Conservation (phyloP, 2,113 vertebrate genomes). For the Phylloscopus trochilus region DNA sequence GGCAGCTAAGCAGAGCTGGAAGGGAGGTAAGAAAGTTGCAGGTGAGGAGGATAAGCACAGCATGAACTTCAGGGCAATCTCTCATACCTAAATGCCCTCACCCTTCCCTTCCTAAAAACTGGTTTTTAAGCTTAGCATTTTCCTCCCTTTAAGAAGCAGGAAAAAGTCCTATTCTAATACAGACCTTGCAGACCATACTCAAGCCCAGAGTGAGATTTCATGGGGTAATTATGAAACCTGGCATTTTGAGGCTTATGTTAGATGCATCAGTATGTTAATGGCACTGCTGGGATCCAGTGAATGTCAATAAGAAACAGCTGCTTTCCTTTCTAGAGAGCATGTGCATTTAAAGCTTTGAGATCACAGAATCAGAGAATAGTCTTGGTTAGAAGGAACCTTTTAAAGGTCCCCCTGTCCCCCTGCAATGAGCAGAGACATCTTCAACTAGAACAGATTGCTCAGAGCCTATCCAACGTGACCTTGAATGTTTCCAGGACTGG, state of each 20-base stretch:
- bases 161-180: neutral
- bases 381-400: neutral
- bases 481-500: neutral
- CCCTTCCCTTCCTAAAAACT: neutral
- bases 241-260: conserved; percentile 32
- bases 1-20: neutral
- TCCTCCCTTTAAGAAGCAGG: neutral
- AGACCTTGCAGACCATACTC: neutral
- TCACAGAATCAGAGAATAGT: neutral
- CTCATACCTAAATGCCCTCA: neutral
- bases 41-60: neutral
- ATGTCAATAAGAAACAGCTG: conserved; percentile 40
- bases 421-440: neutral
- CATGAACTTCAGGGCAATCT: neutral
- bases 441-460: neutral
- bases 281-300: conserved; percentile 29
- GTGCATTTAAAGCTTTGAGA: neutral
- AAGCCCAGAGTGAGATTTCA: conserved; percentile 29
- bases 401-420: neutral
- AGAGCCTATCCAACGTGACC: neutral
- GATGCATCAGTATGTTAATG: conserved; percentile 31
- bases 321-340: neutral
- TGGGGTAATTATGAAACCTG: conserved; percentile 19
- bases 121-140: neutral
- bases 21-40: neutral